phyloP scores from a whole-genome alignment of 2,113 vertebrate genomes.

The Aptenodytes forsteri region DNA sequence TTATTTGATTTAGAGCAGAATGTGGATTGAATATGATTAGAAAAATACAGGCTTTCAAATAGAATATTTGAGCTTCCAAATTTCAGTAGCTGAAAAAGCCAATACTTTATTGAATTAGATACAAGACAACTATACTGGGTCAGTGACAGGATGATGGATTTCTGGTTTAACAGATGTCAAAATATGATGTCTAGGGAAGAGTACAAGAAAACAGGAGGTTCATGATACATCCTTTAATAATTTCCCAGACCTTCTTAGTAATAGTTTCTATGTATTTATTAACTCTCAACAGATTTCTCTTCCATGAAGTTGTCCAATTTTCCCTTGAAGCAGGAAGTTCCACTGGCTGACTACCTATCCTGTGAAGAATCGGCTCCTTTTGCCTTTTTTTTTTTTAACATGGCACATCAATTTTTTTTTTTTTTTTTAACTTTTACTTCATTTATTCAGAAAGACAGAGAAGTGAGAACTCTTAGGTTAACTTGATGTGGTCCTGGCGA shows the following conservation, averaged over 20 bases:
- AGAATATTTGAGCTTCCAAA: not conserved
- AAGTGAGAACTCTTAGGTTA: not conserved
- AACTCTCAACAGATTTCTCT: not conserved
- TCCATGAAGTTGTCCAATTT: not conserved
- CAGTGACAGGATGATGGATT: not conserved
- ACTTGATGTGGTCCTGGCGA: not conserved
- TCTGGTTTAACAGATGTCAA: not conserved
- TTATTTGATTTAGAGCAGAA: not conserved
- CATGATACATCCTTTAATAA: not conserved
- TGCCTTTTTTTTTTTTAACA: not conserved
- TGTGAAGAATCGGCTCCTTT: not conserved
- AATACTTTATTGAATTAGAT: not conserved
- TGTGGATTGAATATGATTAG: not conserved
- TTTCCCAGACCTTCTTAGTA: not conserved
- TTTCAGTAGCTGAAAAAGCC: not conserved
- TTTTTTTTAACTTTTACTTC: not conserved
- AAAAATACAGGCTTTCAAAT: not conserved
- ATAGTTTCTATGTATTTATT: not conserved
- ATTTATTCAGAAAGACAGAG: not conserved
- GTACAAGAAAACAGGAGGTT: not conserved
- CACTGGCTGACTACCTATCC: not conserved
- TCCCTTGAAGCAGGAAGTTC: not conserved
- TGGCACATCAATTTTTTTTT: no score
- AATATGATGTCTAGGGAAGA: not conserved
- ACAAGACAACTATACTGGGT: not conserved